Conservation (phyloP, 35 echinoderm and acorn worm genomes). For the Apostichopus parvimensis region DNA sequence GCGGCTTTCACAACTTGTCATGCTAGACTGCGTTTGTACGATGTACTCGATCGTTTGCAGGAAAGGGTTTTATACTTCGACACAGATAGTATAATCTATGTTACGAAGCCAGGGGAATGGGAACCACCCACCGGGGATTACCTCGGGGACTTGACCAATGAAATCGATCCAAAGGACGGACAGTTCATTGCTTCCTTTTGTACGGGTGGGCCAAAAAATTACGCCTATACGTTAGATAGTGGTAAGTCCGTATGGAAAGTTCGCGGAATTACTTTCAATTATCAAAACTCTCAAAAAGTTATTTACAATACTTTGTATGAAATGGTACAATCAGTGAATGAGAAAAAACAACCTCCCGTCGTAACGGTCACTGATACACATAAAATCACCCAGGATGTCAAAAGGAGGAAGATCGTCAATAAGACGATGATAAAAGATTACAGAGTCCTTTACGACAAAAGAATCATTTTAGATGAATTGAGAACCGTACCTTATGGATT, state of each 20-base stretch:
- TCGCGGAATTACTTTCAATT: constrained; percentile 75
- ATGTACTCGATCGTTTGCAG: not conserved
- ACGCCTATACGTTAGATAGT: constrained; percentile 61
- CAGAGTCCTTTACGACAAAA: constrained; percentile 72
- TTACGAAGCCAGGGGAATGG: constrained; percentile 1
- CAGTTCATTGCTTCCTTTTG: not conserved
- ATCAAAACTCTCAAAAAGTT: constrained; percentile 47
- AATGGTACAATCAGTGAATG: constrained; percentile 56
- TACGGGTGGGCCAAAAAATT: constrained; percentile 62
- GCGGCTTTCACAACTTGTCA: constrained; percentile 73
- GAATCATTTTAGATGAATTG: constrained; percentile 51
- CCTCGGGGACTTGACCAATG: not conserved
- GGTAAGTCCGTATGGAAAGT: constrained; percentile 67
- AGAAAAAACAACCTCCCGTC: not conserved
- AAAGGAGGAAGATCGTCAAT: constrained; percentile 41
- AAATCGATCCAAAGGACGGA: not conserved
- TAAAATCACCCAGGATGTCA: constrained; percentile 58
- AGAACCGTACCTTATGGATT: constrained; percentile 68
- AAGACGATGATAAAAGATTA: constrained; percentile 64
- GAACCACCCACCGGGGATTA: constrained; percentile 2
- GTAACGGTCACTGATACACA: constrained; percentile 47
- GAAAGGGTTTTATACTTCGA: constrained; percentile 12
- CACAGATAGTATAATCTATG: constrained; percentile 60
- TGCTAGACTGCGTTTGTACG: constrained; percentile 69
- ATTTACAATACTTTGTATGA: constrained; percentile 58